These are phyloP conservation scores for Peromyscus eremicus DNA, from an alignment of 2,797 vertebrate genomes.

Conservation along the genomic window DNA sequence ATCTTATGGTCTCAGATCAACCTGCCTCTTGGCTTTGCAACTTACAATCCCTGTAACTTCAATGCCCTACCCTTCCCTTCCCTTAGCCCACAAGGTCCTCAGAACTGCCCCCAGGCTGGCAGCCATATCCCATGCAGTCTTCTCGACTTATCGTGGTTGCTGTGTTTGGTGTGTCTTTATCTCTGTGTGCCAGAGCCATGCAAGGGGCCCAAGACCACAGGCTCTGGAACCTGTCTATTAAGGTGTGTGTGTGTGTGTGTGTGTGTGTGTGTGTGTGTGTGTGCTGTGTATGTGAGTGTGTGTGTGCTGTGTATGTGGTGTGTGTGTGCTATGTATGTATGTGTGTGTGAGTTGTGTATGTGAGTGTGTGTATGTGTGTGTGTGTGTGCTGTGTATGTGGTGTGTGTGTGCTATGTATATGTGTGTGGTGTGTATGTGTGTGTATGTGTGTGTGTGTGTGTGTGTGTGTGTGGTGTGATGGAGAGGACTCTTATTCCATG, in stretches of 20 bases:
- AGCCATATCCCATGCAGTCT: background rate
- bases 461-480: background rate
- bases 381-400: too few species aligned
- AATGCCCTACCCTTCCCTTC: background rate
- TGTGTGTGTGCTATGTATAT: background rate
- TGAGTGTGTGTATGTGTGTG: background rate
- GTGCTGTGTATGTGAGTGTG: background rate
- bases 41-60: background rate
- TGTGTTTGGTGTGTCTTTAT: slow-evolving; percentile 48
- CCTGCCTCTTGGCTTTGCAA: background rate
- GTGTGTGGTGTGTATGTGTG: background rate
- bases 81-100: background rate
- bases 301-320: background rate
- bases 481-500: background rate
- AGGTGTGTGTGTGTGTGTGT: too few species aligned
- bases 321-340: too few species aligned
- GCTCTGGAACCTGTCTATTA: background rate
- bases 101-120: background rate
- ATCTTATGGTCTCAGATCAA: background rate
- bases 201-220: background rate
- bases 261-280: too few species aligned
- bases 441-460: background rate
- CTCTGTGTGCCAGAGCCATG: background rate
- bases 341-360: background rate
- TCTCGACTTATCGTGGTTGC: background rate